Evolutionary conservation across 2,888 invertebrate species (phyloP).

Genomic region (Ormia ochracea): DNA sequence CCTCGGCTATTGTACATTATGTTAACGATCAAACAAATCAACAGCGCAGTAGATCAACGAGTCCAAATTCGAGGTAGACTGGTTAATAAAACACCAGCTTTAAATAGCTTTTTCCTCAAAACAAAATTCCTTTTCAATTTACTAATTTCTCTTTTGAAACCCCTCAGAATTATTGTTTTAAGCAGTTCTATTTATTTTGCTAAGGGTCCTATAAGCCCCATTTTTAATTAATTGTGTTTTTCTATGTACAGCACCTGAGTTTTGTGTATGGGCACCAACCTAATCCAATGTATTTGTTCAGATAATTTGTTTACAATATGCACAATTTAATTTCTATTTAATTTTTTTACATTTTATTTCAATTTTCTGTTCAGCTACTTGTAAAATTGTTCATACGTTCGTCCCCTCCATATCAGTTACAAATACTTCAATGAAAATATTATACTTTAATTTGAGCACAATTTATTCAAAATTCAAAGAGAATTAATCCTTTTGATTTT

Average conservation of each 20-base stretch:
- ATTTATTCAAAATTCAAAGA: constrained; percentile 24
- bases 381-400: constrained; percentile 36
- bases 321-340: constrained; percentile 35
- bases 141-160: neutral
- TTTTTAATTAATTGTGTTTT: constrained; percentile 46
- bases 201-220: constrained; percentile 8
- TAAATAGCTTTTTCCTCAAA: constrained; percentile 49
- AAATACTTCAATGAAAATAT: neutral
- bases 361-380: constrained; percentile 54
- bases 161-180: constrained; percentile 29
- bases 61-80: constrained; percentile 77
- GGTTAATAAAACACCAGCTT: constrained; percentile 49
- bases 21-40: constrained; percentile 85
- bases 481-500: neutral
- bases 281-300: constrained; percentile 8
- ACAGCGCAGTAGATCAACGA: constrained; percentile 77
- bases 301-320: constrained; percentile 2
- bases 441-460: constrained; percentile 42
- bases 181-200: constrained; percentile 54
- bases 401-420: neutral
- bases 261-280: constrained; percentile 41
- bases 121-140: constrained; percentile 27
- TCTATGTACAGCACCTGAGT: constrained; percentile 57
- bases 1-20: constrained; percentile 94
- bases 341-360: constrained; percentile 6